These are phyloP conservation scores for Chloromyia formosa DNA, from an alignment of 2,888 invertebrate species.

Conservation along the genomic window DNA sequence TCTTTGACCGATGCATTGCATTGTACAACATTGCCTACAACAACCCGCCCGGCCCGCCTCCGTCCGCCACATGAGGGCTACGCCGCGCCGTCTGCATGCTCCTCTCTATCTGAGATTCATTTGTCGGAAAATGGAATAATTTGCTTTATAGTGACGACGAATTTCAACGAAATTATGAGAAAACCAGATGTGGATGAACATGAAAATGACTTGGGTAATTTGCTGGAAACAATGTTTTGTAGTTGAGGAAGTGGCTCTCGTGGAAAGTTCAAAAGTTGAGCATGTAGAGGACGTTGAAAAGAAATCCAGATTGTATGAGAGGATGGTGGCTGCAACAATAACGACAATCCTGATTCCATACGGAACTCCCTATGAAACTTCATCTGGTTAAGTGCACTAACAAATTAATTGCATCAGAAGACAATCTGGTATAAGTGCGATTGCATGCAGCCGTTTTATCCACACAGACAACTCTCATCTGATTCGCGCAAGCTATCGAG, in stretches of 20 bases:
- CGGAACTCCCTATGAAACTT: too few species aligned
- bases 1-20: slow-evolving; percentile 46
- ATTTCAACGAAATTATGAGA: slow-evolving; percentile 37
- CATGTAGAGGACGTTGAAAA: neutral
- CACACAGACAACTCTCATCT: too few species aligned
- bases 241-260: slow-evolving; percentile 25
- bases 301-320: too few species aligned
- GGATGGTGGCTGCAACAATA: too few species aligned
- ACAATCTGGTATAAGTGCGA: too few species aligned
- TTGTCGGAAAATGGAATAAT: slow-evolving; percentile 32
- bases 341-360: too few species aligned
- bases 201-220: slow-evolving; percentile 40
- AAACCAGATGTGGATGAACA: slow-evolving; percentile 22
- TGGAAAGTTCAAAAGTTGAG: slow-evolving; percentile 31
- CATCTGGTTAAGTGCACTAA: neutral
- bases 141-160: slow-evolving; percentile 26
- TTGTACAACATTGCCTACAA: slow-evolving; percentile 15
- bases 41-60: neutral
- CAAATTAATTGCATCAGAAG: too few species aligned
- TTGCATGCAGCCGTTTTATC: too few species aligned
- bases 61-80: too few species aligned
- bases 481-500: too few species aligned
- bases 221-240: slow-evolving; percentile 39
- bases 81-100: neutral
- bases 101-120: neutral